Percentiles rank a stretch among this genome's conserved stretches.
Evolutionary conservation across 2,888 invertebrate genomes (phyloP).

Genomic region (Yponomeuta malinellus): DNA sequence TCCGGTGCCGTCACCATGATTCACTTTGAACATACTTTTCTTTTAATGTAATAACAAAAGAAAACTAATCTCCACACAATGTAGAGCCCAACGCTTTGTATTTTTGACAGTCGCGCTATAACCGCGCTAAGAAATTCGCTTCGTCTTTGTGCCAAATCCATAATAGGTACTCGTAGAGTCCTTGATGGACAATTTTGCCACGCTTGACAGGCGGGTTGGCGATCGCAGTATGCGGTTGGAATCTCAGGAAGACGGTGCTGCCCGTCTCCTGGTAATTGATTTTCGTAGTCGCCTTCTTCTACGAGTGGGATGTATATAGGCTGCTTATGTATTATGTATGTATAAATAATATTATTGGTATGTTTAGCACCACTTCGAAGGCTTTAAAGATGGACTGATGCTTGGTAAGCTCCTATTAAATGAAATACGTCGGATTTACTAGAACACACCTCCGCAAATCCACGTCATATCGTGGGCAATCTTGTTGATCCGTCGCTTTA

Average conservation of each 20-base stretch:
- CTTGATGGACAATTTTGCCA: background rate
- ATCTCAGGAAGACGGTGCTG: too few species aligned
- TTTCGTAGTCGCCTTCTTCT: too few species aligned
- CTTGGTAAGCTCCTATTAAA: constrained; percentile 12
- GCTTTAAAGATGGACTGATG: background rate
- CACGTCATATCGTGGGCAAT: constrained; percentile 6
- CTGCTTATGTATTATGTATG: background rate
- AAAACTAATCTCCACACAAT: too few species aligned
- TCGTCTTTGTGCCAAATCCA: background rate
- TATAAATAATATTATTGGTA: background rate
- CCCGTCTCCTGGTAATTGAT: too few species aligned
- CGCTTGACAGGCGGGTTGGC: too few species aligned
- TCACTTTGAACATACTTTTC: too few species aligned
- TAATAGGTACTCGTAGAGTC: background rate
- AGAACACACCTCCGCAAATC: constrained; percentile 8
- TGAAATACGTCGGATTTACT: constrained; percentile 12
- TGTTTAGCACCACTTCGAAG: background rate
- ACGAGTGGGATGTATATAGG: too few species aligned
- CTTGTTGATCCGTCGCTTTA: constrained; percentile 9
- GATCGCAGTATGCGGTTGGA: too few species aligned
- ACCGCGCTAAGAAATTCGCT: constrained; percentile 15
- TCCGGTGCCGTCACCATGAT: too few species aligned
- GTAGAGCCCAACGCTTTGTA: too few species aligned
- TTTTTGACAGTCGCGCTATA: background rate
- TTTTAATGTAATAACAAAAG: too few species aligned